Percentiles rank a stretch among this genome's conserved stretches.
Evolutionary conservation across 2,888 invertebrate species (phyloP).

Genomic region (Sepioteuthis lessoniana): DNA sequence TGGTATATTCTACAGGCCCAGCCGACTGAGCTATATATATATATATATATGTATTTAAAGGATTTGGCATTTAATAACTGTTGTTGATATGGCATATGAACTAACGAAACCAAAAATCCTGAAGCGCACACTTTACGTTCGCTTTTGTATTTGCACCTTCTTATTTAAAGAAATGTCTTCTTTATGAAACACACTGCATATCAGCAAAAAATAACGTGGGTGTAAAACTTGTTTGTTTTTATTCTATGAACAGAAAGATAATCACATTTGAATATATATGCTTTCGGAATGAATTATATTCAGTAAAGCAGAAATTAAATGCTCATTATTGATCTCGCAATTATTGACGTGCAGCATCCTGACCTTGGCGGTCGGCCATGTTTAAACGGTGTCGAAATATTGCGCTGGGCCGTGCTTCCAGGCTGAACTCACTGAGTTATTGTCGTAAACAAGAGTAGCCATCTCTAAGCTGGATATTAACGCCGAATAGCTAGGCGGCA

Average conservation of each 20-base stretch:
- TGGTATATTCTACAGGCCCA: no score
- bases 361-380: not conserved
- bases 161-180: no score
- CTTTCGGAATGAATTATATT: not conserved
- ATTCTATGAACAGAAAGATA: not conserved
- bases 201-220: no score
- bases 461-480: not conserved
- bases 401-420: not conserved
- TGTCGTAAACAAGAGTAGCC: not conserved
- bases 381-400: constrained; percentile 5
- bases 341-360: not conserved
- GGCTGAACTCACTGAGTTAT: not conserved
- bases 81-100: no score
- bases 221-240: not conserved
- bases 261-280: not conserved
- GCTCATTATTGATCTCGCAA: not conserved
- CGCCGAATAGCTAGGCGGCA: not conserved
- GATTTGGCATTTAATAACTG: no score
- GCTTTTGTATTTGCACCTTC: no score
- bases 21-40: no score
- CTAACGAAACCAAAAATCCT: no score
- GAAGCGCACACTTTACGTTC: no score
- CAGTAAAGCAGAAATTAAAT: not conserved
- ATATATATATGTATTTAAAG: no score
- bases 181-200: no score